Evolutionary conservation across 2,797 vertebrate genomes (phyloP).

Genomic region (Syndactyla subalaris): DNA sequence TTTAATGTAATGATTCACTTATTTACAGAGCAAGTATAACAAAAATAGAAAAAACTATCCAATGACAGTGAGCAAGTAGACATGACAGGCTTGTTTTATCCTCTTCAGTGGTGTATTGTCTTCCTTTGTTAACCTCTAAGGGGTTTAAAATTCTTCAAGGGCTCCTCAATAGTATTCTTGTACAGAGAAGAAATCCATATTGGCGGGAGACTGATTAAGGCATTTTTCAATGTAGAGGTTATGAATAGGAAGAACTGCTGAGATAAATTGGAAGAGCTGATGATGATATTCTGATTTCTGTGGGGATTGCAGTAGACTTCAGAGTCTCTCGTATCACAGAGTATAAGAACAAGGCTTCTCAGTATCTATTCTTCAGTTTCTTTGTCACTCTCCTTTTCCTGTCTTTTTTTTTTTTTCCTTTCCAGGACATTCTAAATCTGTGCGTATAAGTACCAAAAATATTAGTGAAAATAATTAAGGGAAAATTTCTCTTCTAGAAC

Average conservation of each 20-base stretch:
- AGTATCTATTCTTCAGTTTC: background rate
- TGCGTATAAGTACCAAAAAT: background rate
- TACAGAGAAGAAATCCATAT: background rate
- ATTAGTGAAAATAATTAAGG: background rate
- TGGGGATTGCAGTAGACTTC: background rate
- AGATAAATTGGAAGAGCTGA: background rate
- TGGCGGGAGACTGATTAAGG: conserved; percentile 9
- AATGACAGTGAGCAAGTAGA: background rate
- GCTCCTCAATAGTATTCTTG: background rate
- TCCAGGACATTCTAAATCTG: background rate
- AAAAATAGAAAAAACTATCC: background rate
- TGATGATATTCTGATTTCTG: background rate
- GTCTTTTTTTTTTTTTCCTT: accelerated
- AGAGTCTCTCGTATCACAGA: background rate
- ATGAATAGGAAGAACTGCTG: conserved; percentile 4
- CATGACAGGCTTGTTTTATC: background rate
- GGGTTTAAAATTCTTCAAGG: background rate
- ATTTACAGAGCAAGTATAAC: background rate
- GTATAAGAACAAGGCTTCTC: background rate
- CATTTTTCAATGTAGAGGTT: background rate
- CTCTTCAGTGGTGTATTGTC: background rate
- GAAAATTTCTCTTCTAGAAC: background rate
- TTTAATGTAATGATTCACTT: background rate
- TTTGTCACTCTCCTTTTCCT: background rate
- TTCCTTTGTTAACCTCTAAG: background rate